Base-by-base conservation (phyloP, 1,140 invertebrate species). In the Drosophila auraria region DNA sequence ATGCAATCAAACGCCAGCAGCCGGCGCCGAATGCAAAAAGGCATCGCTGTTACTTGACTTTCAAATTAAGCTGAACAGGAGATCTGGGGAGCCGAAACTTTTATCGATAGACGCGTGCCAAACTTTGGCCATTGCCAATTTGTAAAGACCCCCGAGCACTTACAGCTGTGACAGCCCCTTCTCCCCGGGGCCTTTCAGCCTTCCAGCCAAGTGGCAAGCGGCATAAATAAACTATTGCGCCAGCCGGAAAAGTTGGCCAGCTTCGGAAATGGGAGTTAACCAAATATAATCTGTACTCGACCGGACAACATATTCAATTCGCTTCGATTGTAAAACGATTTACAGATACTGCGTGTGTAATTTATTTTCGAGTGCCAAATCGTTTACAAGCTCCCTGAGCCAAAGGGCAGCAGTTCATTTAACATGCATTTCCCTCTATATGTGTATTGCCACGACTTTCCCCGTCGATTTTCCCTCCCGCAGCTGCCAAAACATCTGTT, bases 301-400 rank as follows among this genome's bases (percentile, higher is more conserved):
- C 62, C 60, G 54, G 59, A 73, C 70, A 73, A 73, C 70, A 73
- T 51, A 73, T 78, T 78, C 74, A 78, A 61, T 70, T 70, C 64
- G 63, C 66, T 51, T 57, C 78, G 56, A 76, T 80, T 71, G 59
- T 66, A 61, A 71, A 57, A 78, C 54, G 54, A 58, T 60, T 83
- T 83, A 72, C 72, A 72, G 59, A 69, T 65, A 74, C 69, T 38
- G 73, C 68, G 63, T 75, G 75, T 60, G 74, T 78, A 83, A 82
- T 83, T 83, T 83, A 75, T 74, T 65, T 78, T 20, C 80, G 78
- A 78, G 63, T 74, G 69, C 56, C 77, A 72, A 79, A 79, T 36
- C 70, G 59, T 78, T 78, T 78, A 78, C 68, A 71, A 72, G 75
- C 75, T 62, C 47, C 56, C 54, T 77, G 54, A 63, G 68, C 42